Conservation (phyloP, 2,113 vertebrate genomes). For the Helogale parvula region DNA sequence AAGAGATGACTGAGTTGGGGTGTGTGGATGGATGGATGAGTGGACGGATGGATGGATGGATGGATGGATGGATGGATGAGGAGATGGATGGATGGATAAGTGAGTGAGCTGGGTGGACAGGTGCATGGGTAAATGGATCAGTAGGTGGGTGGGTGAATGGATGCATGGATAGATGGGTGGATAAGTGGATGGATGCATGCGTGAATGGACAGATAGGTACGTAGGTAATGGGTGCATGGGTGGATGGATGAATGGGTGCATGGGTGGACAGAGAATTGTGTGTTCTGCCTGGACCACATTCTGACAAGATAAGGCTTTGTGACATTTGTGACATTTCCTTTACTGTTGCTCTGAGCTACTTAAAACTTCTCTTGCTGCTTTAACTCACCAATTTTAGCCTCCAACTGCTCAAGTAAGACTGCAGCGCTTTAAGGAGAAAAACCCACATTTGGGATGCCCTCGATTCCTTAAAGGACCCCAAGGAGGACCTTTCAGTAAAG, state of each 20-base stretch:
- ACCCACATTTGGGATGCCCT: background rate
- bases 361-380: background rate
- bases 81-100: accelerated
- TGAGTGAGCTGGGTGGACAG: background rate
- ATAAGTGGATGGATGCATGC: background rate
- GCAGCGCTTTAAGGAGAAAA: background rate
- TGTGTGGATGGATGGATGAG: accelerated
- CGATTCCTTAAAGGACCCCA: background rate
- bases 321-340: background rate
- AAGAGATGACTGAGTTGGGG: background rate
- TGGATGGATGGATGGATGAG: accelerated
- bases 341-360: background rate
- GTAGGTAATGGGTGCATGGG: background rate
- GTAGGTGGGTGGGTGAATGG: accelerated
- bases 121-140: accelerated
- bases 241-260: too few relatives aligned
- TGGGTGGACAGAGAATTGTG: background rate
- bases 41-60: background rate
- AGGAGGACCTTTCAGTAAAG: background rate
- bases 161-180: accelerated
- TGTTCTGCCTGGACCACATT: background rate
- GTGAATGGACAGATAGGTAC: too few relatives aligned
- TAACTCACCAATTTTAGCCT: background rate
- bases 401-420: background rate
- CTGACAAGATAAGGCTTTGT: background rate